phyloP scores from a whole-genome alignment of 92 coral and sea anemone genomes.

The Porites cylindrica region DNA sequence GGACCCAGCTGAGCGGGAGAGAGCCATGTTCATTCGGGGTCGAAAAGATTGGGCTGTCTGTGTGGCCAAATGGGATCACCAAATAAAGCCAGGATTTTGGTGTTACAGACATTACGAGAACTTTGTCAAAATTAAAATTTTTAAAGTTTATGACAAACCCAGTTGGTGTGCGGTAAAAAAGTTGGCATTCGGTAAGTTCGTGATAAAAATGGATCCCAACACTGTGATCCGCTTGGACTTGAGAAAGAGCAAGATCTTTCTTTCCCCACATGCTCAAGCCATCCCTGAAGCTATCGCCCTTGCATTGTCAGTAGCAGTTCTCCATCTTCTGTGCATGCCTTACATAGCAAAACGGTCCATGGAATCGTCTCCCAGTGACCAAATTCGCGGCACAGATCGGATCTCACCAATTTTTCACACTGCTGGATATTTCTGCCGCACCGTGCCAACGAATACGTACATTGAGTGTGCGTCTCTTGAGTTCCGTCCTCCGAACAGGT shows the following conservation, averaged over 20 bases:
- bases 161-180: conserved; percentile 66
- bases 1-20: conserved; percentile 39
- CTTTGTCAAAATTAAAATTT: conserved; percentile 4
- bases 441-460: conserved; percentile 62
- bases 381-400: neutral
- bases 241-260: conserved; percentile 23
- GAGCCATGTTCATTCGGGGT: conserved; percentile 71
- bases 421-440: conserved; percentile 53
- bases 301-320: conserved; percentile 55
- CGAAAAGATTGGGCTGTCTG: conserved; percentile 64
- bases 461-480: neutral
- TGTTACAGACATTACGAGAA: neutral
- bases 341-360: conserved; percentile 47
- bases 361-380: conserved; percentile 50
- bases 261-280: conserved; percentile 44
- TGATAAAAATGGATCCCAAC: conserved; percentile 16
- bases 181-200: conserved; percentile 28
- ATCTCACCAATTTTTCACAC: conserved; percentile 39
- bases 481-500: too few relatives aligned
- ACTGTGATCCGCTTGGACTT: conserved; percentile 19
- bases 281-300: conserved; percentile 64
- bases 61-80: conserved; percentile 56
- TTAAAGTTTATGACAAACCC: conserved; percentile 7
- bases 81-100: neutral
- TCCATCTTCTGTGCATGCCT: conserved; percentile 71